Evolutionary conservation across 1,140 invertebrate species (phyloP).

Genomic region (Eupristina koningsbergeri): DNA sequence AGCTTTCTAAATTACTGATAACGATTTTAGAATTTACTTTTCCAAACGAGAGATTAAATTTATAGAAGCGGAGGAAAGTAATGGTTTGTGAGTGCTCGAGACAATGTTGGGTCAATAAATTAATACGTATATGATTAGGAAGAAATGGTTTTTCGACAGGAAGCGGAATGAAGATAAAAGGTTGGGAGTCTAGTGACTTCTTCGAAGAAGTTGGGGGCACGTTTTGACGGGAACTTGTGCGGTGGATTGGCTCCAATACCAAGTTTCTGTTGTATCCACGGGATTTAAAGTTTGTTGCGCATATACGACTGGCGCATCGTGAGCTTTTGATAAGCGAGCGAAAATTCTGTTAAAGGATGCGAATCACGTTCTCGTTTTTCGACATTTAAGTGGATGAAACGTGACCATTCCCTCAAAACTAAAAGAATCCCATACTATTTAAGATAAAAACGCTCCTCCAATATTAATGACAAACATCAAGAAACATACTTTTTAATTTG

Average conservation of each 20-base stretch:
- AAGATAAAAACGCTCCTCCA: background rate
- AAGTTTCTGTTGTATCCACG: conserved; percentile 60
- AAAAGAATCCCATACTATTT: background rate
- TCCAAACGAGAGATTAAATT: too few species aligned
- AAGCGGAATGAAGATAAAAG: conserved; percentile 34
- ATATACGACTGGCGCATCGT: conserved; percentile 26
- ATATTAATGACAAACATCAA: background rate
- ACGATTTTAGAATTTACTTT: too few species aligned
- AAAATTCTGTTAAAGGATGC: conserved; percentile 39
- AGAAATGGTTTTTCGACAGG: background rate
- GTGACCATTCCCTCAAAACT: conserved; percentile 15
- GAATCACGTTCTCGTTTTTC: conserved; percentile 49
- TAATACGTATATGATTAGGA: background rate
- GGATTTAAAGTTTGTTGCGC: conserved; percentile 60
- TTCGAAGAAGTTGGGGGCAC: conserved; percentile 58
- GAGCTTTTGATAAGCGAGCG: conserved; percentile 47
- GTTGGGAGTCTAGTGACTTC: conserved; percentile 34
- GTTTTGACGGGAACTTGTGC: conserved; percentile 59
- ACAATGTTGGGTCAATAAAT: background rate
- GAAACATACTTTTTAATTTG: background rate
- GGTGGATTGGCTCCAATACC: conserved; percentile 59
- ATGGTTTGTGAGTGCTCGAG: background rate
- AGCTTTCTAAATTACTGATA: too few species aligned
- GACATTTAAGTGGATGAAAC: conserved; percentile 31
- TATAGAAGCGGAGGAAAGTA: background rate